Base-by-base conservation (phyloP, 2,888 invertebrate genomes). In the Anodontia alba region DNA sequence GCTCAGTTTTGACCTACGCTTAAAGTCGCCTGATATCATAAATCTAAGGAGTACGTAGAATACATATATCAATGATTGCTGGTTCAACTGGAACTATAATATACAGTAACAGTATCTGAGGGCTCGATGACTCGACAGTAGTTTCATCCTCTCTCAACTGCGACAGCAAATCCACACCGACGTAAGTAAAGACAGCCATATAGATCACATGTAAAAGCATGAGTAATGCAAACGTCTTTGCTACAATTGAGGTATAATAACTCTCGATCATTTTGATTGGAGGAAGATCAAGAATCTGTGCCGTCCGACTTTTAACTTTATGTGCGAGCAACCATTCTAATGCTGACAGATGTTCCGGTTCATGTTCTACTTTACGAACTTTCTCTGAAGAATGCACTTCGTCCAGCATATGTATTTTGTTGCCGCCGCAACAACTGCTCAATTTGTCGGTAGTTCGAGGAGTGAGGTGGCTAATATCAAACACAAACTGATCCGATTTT, bases 201-300 rank as follows among this genome's bases (percentile, higher is more conserved):
- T 94, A 93, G 12, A 85, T 69, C 29, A 94, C 90, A 80, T 94
- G 94, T 17, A 92, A 51, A 7, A 90, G 12, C 88, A 93, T 90
- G 8, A 94, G 76, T 1, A 91, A 68, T 0, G 84, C 86, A 81
- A 92, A 93, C 7, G 90, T 90, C 89, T 90, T 91, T 31, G 91
- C 90, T 26, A 92, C 92, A 46, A 91, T 88, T 0, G 81, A 86
- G 75, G 90, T 91, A 82, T 93, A 93, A 74, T 92, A 90, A 26
- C 81, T 75, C 68, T 92, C 92, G 12, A 94, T 87, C 46, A 90
- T 83, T 36, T 83, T 83, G 23, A 94, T 87, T 1, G 94, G 93
- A 49, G 89, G 87, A 20, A 94, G 84, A 76, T 93, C 92, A 5
- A 94, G 84, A 33, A 93, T 90, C 20, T 88, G 81, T 0, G 91